phyloP scores from a whole-genome alignment of 1,140 invertebrate species.

The Drosophila mayri region DNA sequence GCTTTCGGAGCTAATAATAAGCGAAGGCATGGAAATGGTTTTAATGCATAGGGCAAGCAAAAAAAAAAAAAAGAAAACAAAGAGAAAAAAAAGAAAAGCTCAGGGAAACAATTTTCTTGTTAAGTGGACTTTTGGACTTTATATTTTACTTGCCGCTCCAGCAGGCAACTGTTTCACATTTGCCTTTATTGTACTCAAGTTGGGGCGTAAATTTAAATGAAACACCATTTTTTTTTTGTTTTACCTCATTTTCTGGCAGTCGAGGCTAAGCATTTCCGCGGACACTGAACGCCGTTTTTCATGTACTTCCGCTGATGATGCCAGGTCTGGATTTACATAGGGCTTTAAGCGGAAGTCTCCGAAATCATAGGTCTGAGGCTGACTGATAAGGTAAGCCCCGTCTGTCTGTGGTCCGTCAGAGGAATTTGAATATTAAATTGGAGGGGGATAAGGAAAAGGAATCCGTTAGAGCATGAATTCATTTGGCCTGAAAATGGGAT shows the following conservation, averaged over 20 bases:
- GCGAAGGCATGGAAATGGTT: slow-evolving; percentile 53
- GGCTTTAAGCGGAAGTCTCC: slow-evolving; percentile 32
- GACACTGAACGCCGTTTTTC: slow-evolving; percentile 34
- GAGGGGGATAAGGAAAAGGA: slow-evolving; percentile 3
- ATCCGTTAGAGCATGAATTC: slow-evolving; percentile 13
- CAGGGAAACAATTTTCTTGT: slow-evolving; percentile 64
- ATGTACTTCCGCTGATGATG: slow-evolving; percentile 17
- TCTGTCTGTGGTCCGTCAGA: neutral
- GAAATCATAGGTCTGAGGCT: slow-evolving; percentile 31
- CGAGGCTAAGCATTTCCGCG: slow-evolving; percentile 33
- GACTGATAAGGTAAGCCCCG: slow-evolving; percentile 22
- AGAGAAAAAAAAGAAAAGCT: slow-evolving; percentile 18
- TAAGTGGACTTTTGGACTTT: slow-evolving; percentile 65
- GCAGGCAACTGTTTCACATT: slow-evolving; percentile 55
- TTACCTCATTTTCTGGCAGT: slow-evolving; percentile 11
- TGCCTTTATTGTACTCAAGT: slow-evolving; percentile 67
- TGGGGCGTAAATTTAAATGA: slow-evolving; percentile 69
- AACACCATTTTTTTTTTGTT: slow-evolving; percentile 60
- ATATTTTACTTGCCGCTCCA: slow-evolving; percentile 37
- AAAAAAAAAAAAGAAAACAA: slow-evolving; percentile 6
- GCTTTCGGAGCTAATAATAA: slow-evolving; percentile 47
- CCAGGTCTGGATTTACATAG: slow-evolving; percentile 32
- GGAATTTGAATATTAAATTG: slow-evolving; percentile 40
- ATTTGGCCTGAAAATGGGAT: slow-evolving; percentile 25
- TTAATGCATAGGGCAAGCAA: slow-evolving; percentile 54